These are phyloP conservation scores for cattle (Bos taurus) DNA, from an alignment of 2,113 vertebrate species.

Conservation along the genomic window DNA sequence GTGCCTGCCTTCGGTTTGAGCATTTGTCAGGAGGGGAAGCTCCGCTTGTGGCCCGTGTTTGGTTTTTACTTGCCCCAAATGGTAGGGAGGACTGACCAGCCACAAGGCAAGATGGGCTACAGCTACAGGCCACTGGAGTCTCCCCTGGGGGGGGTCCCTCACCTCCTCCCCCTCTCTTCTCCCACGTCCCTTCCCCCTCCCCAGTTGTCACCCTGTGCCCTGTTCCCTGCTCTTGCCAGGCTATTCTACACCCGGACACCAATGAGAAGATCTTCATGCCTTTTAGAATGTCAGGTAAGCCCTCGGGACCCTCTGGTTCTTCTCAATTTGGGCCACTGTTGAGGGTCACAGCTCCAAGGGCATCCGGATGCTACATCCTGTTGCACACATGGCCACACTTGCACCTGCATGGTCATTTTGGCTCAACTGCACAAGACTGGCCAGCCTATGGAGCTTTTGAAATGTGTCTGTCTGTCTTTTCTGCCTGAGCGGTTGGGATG, in stretches of 20 bases:
- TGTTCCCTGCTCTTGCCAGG: conserved; percentile 79
- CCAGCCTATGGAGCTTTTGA: neutral
- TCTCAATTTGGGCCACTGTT: neutral
- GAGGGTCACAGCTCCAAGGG: neutral
- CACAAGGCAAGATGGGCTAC: neutral
- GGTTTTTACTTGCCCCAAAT: neutral
- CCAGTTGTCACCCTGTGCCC: neutral
- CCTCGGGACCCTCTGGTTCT: neutral
- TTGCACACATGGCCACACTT: fast-evolving
- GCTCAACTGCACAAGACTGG: neutral
- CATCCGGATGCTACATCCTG: neutral
- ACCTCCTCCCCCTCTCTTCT: neutral
- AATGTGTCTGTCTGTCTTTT: neutral
- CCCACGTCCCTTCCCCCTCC: too few species aligned
- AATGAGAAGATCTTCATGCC: conserved; percentile 97
- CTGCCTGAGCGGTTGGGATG: neutral
- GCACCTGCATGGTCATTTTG: neutral
- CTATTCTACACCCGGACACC: conserved; percentile 94
- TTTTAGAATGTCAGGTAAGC: conserved; percentile 96
- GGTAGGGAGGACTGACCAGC: neutral
- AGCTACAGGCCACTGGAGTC: neutral
- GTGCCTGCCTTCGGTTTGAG: neutral
- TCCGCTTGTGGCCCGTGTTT: neutral
- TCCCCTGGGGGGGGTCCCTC: neutral
- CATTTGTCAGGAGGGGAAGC: neutral